These are phyloP conservation scores for Threskiornis aethiopicus DNA, from an alignment of 2,797 vertebrate species.

Conservation along the genomic window DNA sequence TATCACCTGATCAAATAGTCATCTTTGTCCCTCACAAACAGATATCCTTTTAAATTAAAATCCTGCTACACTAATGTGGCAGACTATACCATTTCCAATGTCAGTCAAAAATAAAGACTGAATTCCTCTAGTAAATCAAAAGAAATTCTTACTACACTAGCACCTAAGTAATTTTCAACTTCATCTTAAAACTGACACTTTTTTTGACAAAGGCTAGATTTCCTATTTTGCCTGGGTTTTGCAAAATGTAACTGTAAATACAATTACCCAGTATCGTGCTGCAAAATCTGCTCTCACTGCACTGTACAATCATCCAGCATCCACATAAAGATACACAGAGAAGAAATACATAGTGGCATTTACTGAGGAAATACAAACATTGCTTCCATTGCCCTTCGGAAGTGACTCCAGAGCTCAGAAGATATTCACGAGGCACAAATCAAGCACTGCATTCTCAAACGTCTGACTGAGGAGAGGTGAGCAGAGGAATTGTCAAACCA, in stretches of 20 bases:
- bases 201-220: not conserved
- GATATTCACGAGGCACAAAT: not conserved
- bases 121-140: not conserved
- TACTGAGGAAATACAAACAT: not conserved
- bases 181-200: not conserved
- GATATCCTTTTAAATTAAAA: not conserved
- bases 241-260: not conserved
- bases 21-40: not conserved
- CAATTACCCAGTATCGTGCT: not conserved
- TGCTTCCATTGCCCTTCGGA: not conserved
- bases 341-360: not conserved
- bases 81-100: not conserved
- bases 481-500: not conserved
- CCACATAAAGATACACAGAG: not conserved
- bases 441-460: not conserved
- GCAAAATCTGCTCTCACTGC: not conserved
- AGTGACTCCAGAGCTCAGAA: not conserved
- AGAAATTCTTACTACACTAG: not conserved
- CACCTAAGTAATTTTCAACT: not conserved
- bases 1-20: not conserved
- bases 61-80: not conserved
- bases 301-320: not conserved
- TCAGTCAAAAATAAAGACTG: not conserved
- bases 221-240: not conserved
- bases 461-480: rapidly evolving